Conservation (phyloP, 2,888 invertebrate genomes). For the Polietes domitor region DNA sequence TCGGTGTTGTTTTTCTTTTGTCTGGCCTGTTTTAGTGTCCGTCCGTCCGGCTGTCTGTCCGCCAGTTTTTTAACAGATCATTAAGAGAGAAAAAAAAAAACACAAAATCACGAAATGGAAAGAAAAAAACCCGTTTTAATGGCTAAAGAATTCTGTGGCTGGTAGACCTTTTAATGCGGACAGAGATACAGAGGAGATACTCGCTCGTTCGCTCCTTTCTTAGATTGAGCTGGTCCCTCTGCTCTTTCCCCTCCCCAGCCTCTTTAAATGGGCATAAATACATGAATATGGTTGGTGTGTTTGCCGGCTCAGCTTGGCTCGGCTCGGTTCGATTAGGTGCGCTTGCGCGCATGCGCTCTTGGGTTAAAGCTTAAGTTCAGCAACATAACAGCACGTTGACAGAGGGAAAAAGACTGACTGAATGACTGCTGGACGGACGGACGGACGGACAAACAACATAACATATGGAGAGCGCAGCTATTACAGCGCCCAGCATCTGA, state of each 20-base stretch:
- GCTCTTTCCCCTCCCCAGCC: too few species aligned
- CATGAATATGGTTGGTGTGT: too few species aligned
- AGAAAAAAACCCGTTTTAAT: slow-evolving; percentile 59
- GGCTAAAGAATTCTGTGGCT: slow-evolving; percentile 42
- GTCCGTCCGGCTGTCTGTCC: slow-evolving; percentile 7
- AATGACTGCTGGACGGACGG: background rate
- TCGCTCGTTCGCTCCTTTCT: background rate
- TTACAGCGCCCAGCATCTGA: slow-evolving; percentile 26
- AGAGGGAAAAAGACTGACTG: slow-evolving; percentile 1
- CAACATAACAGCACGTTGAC: background rate
- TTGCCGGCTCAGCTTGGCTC: too few species aligned
- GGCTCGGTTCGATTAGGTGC: background rate
- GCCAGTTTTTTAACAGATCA: slow-evolving; percentile 36
- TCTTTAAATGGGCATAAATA: too few species aligned
- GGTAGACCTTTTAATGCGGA: slow-evolving; percentile 20
- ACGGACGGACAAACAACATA: background rate
- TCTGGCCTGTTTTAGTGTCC: background rate
- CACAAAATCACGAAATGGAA: slow-evolving; percentile 46
- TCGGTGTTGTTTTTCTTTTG: background rate
- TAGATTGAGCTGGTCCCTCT: background rate
- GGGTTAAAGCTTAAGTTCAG: slow-evolving; percentile 44
- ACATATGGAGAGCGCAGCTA: too few species aligned
- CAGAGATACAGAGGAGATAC: too few species aligned
- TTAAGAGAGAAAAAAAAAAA: slow-evolving; percentile 48
- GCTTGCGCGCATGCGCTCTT: slow-evolving; percentile 19